These are phyloP conservation scores for Thera obeliscata DNA, from an alignment of 2,888 invertebrate genomes.

Conservation along the genomic window DNA sequence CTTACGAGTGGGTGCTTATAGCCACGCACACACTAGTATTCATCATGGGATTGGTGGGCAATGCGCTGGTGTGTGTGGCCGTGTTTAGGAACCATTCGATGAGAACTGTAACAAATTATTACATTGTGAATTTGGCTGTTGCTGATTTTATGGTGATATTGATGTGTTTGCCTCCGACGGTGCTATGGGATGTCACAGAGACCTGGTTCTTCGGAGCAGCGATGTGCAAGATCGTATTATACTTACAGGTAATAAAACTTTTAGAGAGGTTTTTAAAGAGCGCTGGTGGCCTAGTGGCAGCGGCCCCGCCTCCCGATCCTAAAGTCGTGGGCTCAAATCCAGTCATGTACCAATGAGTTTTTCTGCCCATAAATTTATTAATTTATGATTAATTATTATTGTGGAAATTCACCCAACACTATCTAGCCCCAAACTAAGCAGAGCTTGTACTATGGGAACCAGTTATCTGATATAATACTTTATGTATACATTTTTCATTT, in stretches of 20 bases:
- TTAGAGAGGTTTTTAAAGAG: no score
- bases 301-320: no score
- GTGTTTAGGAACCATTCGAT: slow-evolving; percentile 94
- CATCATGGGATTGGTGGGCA: slow-evolving; percentile 92
- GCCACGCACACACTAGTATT: slow-evolving; percentile 90
- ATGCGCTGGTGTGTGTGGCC: slow-evolving; percentile 93
- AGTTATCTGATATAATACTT: no score
- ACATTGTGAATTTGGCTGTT: slow-evolving; percentile 94
- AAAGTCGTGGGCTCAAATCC: no score
- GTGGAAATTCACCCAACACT: no score
- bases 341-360: no score
- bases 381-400: no score
- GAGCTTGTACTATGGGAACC: no score
- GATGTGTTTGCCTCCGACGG: slow-evolving; percentile 94
- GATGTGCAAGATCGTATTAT: slow-evolving; percentile 94
- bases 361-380: no score
- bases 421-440: no score
- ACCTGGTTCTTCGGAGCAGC: slow-evolving; percentile 95
- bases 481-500: no score
- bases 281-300: no score
- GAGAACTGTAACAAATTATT: slow-evolving; percentile 97
- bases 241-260: slow-evolving; percentile 89
- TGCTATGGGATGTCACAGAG: slow-evolving; percentile 95
- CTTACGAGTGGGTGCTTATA: slow-evolving; percentile 92
- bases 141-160: slow-evolving; percentile 95